Conservation (phyloP, 1,140 invertebrate genomes). For the Scaptomyza montana region DNA sequence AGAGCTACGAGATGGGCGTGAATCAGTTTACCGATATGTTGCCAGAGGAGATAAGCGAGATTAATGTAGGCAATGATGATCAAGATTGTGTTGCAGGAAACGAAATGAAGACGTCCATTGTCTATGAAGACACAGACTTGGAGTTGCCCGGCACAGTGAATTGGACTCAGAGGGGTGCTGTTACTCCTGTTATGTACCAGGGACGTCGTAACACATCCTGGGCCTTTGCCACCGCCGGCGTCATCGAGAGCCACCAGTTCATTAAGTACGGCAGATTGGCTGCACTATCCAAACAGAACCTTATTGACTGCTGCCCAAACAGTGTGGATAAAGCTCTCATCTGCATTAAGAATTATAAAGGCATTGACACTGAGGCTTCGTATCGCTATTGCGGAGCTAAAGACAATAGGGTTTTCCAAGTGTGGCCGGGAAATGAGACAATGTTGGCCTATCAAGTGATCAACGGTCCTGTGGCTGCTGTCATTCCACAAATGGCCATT, state of each 20-base stretch:
- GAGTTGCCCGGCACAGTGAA: neutral
- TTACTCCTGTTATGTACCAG: conserved; percentile 11
- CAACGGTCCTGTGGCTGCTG: conserved; percentile 19
- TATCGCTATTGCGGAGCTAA: conserved; percentile 19
- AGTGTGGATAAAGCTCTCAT: neutral
- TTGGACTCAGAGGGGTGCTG: conserved; percentile 19
- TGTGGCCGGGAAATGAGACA: conserved; percentile 1
- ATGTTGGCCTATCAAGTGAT: neutral
- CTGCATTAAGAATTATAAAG: neutral
- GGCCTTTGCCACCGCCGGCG: conserved; percentile 34
- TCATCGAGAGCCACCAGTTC: conserved; percentile 21
- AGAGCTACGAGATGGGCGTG: conserved; percentile 25
- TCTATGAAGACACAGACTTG: neutral
- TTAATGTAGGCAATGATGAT: neutral
- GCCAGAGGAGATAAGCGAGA: neutral
- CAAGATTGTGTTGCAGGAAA: neutral
- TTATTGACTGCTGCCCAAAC: conserved; percentile 16
- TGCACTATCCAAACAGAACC: conserved; percentile 24
- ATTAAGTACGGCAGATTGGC: neutral
- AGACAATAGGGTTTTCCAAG: neutral
- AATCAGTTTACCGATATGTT: conserved; percentile 27
- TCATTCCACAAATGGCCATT: conserved; percentile 2
- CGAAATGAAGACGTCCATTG: neutral
- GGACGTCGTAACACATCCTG: conserved; percentile 31
- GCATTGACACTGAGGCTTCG: conserved; percentile 15